Percentiles rank a stretch among this genome's conserved stretches.
These are phyloP conservation scores for Meloidogyne hapla DNA, from an alignment of 1,140 invertebrate species.

Conservation along the genomic window DNA sequence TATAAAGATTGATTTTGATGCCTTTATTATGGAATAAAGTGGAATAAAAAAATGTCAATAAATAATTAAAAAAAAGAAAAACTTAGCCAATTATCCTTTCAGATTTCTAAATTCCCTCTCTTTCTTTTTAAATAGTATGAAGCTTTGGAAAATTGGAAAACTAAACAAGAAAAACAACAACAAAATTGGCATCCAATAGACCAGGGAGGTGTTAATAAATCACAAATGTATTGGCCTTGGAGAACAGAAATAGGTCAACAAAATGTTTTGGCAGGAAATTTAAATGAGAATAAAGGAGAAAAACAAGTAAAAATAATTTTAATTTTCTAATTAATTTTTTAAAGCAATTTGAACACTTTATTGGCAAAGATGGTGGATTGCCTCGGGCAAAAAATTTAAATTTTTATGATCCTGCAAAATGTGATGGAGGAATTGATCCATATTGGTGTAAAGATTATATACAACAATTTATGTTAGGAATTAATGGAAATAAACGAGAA, in stretches of 20 bases:
- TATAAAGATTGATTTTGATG: too few species aligned
- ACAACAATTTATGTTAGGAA: conserved; percentile 25
- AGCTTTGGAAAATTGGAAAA: not conserved
- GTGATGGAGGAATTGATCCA: conserved; percentile 27
- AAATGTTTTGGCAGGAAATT: not conserved
- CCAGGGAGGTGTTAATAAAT: not conserved
- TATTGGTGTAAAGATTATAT: conserved; percentile 30
- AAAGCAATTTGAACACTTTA: not conserved
- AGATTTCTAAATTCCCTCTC: too few species aligned
- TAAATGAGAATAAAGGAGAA: not conserved
- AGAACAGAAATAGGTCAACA: conserved; percentile 11
- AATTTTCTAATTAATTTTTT: too few species aligned
- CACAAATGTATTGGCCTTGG: conserved; percentile 27
- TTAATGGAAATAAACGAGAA: too few species aligned
- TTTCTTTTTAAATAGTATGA: not conserved
- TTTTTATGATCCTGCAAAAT: conserved; percentile 17
- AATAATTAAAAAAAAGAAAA: too few species aligned
- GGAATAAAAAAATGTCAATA: too few species aligned
- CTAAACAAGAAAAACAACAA: not conserved
- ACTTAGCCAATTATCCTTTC: too few species aligned
- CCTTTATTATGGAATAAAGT: too few species aligned
- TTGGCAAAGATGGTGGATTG: not conserved
- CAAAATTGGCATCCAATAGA: not conserved
- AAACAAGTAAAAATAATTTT: not conserved
- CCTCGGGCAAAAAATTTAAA: not conserved